These are phyloP conservation scores for Theodoxus fluviatilis DNA, from an alignment of 2,888 invertebrate genomes.

Conservation along the genomic window DNA sequence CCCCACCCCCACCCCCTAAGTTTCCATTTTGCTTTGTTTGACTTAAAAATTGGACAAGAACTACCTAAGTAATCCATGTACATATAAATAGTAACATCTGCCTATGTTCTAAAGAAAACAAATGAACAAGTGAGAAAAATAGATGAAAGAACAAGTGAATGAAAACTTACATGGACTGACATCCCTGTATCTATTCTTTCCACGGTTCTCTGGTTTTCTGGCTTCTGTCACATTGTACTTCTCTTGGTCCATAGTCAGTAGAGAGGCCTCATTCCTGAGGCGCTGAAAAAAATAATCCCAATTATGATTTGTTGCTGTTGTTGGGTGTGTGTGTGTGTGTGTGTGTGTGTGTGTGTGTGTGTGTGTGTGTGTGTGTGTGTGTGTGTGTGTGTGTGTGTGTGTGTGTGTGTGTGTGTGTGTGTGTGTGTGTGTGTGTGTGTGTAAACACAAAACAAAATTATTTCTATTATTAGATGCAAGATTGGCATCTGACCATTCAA, in stretches of 20 bases:
- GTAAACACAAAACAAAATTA: too few relatives aligned
- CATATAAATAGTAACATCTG: too few relatives aligned
- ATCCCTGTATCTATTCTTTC: conserved; percentile 90
- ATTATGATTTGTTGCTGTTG: neutral
- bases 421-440: neutral
- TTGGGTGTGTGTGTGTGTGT: conserved; percentile 13
- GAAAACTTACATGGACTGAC: conserved; percentile 86
- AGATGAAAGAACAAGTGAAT: too few relatives aligned
- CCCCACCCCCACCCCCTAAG: too few relatives aligned
- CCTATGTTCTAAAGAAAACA: neutral
- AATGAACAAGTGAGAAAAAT: conserved; percentile 18
- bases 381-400: conserved; percentile 5
- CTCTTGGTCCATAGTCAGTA: conserved; percentile 41
- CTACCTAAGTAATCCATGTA: too few relatives aligned
- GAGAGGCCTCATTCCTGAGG: conserved; percentile 51
- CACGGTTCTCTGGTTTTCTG: conserved; percentile 79
- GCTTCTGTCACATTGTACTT: conserved; percentile 71
- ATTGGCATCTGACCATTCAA: too few relatives aligned
- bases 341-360: conserved; percentile 4
- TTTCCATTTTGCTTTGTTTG: too few relatives aligned
- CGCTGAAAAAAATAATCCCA: conserved; percentile 40
- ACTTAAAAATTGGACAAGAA: too few relatives aligned
- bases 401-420: conserved; percentile 13
- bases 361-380: conserved; percentile 11
- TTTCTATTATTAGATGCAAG: too few relatives aligned